A percentile compares a stretch with the other conserved stretches of the same genome.
These are phyloP conservation scores for Melanogrammus aeglefinus DNA, from an alignment of 2,797 vertebrate genomes.

Conservation along the genomic window DNA sequence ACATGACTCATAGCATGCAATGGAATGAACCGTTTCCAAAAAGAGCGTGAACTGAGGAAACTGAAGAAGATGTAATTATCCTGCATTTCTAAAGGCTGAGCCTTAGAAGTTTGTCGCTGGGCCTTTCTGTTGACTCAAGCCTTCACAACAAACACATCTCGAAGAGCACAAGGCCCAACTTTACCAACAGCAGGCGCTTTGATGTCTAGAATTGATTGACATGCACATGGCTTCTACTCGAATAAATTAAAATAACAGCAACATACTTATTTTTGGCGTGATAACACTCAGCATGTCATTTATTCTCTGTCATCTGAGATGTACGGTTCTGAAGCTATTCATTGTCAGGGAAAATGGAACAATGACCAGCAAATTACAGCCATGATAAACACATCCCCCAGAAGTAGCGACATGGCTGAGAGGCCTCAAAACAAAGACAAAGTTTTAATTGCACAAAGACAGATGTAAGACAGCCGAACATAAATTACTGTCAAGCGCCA, in stretches of 20 bases:
- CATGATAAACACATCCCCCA: conserved; percentile 30
- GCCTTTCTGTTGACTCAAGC: neutral
- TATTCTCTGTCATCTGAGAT: conserved; percentile 19
- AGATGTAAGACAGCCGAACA: conserved; percentile 47
- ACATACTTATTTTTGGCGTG: conserved; percentile 29
- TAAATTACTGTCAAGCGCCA: conserved; percentile 54
- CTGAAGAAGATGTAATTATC: neutral
- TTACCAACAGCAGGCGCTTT: conserved; percentile 1
- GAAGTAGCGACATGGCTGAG: conserved; percentile 40
- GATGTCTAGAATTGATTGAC: conserved; percentile 30
- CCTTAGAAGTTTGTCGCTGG: neutral
- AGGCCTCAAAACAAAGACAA: conserved; percentile 40
- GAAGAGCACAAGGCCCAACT: neutral
- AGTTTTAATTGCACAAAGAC: conserved; percentile 40
- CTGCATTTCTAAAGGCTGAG: neutral
- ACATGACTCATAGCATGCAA: neutral
- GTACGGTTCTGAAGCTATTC: conserved; percentile 20
- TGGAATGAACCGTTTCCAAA: neutral
- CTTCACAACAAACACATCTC: neutral
- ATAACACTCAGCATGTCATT: conserved; percentile 10
- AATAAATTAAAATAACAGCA: conserved; percentile 22
- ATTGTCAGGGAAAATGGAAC: conserved; percentile 34
- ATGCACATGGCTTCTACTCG: conserved; percentile 12
- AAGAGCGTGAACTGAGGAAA: neutral
- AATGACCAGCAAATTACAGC: conserved; percentile 50